phyloP scores from a whole-genome alignment of 2,888 invertebrate genomes.

The Metellina segmentata region DNA sequence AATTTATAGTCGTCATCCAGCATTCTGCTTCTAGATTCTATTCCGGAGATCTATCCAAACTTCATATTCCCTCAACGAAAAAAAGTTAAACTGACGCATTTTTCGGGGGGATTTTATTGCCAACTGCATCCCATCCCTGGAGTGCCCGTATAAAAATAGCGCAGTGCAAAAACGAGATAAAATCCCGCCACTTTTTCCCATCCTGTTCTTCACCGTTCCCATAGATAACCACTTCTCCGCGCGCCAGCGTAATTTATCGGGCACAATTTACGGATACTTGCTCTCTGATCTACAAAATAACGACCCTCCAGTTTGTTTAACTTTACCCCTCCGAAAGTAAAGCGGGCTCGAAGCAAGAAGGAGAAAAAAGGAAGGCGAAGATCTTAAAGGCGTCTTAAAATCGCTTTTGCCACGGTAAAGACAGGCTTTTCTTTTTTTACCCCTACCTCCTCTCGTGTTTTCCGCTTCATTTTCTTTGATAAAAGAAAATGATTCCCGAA shows the following conservation, averaged over 20 bases:
- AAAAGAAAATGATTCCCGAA: constrained; percentile 64
- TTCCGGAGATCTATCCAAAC: constrained; percentile 1
- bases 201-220: background rate
- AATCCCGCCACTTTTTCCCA: constrained; percentile 24
- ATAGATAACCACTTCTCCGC: constrained; percentile 45
- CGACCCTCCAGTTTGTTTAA: constrained; percentile 65
- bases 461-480: constrained; percentile 74
- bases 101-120: constrained; percentile 44
- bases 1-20: constrained; percentile 47
- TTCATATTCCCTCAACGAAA: background rate
- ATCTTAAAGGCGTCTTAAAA: constrained; percentile 62
- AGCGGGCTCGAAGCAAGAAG: background rate
- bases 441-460: constrained; percentile 33
- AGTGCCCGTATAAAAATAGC: constrained; percentile 19
- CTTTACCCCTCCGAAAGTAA: constrained; percentile 16
- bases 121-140: background rate
- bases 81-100: constrained; percentile 41
- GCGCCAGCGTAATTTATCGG: constrained; percentile 53
- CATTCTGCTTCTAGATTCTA: constrained; percentile 22
- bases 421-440: constrained; percentile 5
- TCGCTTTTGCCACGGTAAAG: constrained; percentile 41
- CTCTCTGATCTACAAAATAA: constrained; percentile 66
- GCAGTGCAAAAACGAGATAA: constrained; percentile 54
- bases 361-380: constrained; percentile 16
- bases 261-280: constrained; percentile 61